Evolutionary conservation across 1,140 invertebrate species (phyloP), one percentile per base, ranked within the genome.

Genomic region (Trichonephila clavipes): DNA sequence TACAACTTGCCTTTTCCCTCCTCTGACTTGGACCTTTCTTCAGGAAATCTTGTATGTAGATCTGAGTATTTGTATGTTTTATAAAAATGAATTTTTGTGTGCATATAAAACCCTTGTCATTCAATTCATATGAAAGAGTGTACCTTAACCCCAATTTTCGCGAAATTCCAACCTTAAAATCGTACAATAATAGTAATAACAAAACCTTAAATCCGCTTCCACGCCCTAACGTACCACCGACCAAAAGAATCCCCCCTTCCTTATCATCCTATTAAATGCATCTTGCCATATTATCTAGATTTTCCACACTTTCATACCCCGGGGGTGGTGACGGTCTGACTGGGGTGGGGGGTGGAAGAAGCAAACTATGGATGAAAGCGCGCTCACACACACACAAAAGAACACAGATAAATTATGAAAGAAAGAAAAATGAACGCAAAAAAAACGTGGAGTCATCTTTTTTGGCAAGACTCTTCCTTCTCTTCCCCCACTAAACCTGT

Each of bases 221-320:
- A 85, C 83, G 24, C 83, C 83, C 83, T 24, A 24, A 85, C 24
- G n/a, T 85, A 12, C 72, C 16, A n/a, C 21, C 1, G n/a, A 85
- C 10, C 12, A 85, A 85, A 12, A 85, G n/a, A 51, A 85, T n/a
- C 21, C n/a, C n/a, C 83, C 83, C 83, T 40, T 40, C 28, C 72
- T 81, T 44, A 34, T 81, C 40, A 81, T 81, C 72, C 10, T 59
- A 85, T 85, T 85, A 85, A 85, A 85, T n/a, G 83, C 83, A 85
- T 85, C 83, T 85, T 85, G n/a, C 51, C 19, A 61, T 24, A 82
- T 92, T 92, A 92, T 92, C 91, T 72, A 72, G 44, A 92, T 92
- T 92, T 92, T 92, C 91, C 82, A 64, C 91, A 92, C 62, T 86
- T 92, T 92, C 62, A 10, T 51, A 59, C 58, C 24, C 51, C 83